Percentiles rank a stretch among this genome's conserved stretches.
phyloP scores from a whole-genome alignment of 1,140 invertebrate genomes.

The Panagrolaimus sp. region DNA sequence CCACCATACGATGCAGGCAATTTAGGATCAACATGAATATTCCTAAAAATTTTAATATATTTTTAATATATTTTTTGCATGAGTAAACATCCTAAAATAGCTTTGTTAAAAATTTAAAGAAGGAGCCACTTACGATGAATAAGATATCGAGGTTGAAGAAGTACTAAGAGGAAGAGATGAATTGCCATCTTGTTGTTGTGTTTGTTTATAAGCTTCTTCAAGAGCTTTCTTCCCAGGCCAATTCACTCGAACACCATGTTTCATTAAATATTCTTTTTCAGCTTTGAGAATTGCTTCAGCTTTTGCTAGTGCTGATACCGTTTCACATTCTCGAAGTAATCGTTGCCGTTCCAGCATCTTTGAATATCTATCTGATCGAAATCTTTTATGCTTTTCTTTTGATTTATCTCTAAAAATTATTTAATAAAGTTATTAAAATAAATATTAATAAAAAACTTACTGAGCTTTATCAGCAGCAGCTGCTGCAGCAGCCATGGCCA shows the following conservation, averaged over 20 bases:
- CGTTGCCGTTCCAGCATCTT: background rate
- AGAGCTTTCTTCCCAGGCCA: background rate
- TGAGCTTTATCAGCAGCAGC: too few relatives aligned
- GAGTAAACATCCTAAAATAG: background rate
- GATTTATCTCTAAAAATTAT: background rate
- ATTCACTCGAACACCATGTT: background rate
- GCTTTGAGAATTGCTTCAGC: background rate
- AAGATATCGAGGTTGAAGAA: background rate
- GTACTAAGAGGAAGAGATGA: background rate
- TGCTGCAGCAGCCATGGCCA: too few relatives aligned
- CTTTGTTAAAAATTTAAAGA: background rate
- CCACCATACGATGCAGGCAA: background rate
- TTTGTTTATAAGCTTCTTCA: background rate
- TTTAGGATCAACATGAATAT: background rate
- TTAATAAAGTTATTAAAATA: too few relatives aligned
- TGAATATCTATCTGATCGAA: background rate
- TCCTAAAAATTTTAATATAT: background rate
- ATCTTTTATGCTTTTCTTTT: conserved; percentile 1
- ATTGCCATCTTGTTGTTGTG: too few relatives aligned
- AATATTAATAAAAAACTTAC: too few relatives aligned
- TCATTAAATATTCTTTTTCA: background rate
- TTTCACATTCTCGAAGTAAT: conserved; percentile 2
- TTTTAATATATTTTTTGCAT: background rate
- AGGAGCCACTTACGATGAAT: background rate
- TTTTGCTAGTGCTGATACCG: background rate